Conservation (phyloP, 2,888 invertebrate genomes). For the Corbicula japonica region DNA sequence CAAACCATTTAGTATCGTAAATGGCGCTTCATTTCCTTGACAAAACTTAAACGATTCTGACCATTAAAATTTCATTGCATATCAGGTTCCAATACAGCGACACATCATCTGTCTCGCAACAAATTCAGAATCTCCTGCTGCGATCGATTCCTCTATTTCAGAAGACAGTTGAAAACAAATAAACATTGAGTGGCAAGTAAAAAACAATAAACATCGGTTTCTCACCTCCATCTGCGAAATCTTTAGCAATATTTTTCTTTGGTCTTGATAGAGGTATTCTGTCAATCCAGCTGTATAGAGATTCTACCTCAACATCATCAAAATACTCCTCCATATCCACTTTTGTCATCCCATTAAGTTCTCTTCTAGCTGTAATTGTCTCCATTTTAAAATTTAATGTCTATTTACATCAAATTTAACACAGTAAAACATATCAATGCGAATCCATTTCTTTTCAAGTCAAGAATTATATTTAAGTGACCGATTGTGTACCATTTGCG, state of each 20-base stretch:
- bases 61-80: no score
- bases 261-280: conserved; percentile 85
- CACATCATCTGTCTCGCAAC: no score
- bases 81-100: no score
- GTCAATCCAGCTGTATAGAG: conserved; percentile 86
- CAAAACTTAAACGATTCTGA: no score
- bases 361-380: conserved; percentile 62
- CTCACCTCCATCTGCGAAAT: conserved; percentile 87
- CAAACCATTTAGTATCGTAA: no score
- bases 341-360: conserved; percentile 65
- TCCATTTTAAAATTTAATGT: conserved; percentile 47
- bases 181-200: no score
- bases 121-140: no score
- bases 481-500: neutral
- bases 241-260: conserved; percentile 86
- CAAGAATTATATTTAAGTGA: neutral
- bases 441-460: conserved; percentile 27
- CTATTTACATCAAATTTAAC: neutral
- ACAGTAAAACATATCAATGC: conserved; percentile 2
- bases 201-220: no score
- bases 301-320: conserved; percentile 85
- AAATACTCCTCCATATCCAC: conserved; percentile 81
- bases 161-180: no score
- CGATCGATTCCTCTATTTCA: no score
- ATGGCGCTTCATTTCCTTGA: no score